These are phyloP conservation scores for Batillaria attramentaria DNA, from an alignment of 1,140 invertebrate genomes.

Conservation along the genomic window DNA sequence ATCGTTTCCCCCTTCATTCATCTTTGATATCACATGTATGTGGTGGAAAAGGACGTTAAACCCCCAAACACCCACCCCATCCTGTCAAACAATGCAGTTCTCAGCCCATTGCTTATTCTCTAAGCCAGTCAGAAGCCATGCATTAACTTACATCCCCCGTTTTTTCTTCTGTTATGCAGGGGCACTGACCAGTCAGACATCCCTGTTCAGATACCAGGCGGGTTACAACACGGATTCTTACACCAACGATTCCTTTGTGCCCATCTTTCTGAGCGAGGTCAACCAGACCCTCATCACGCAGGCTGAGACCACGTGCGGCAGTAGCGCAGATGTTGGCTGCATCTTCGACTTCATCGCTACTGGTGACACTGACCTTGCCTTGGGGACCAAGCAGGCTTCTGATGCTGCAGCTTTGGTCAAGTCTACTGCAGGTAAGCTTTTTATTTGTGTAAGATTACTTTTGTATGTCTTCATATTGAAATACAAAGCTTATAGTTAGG, in stretches of 20 bases:
- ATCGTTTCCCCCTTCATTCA: background rate
- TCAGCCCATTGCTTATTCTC: background rate
- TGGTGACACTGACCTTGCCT: slow-evolving; percentile 18
- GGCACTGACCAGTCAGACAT: slow-evolving; percentile 6
- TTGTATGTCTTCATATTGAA: too few species aligned
- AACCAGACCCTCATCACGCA: slow-evolving; percentile 11
- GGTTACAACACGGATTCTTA: slow-evolving; percentile 14
- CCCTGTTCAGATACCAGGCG: slow-evolving; percentile 26
- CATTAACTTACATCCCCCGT: background rate
- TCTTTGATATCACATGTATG: background rate
- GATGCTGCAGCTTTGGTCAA: background rate
- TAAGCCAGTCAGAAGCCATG: background rate
- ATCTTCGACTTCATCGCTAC: slow-evolving; percentile 42
- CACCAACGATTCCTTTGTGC: slow-evolving; percentile 34
- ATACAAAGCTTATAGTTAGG: too few species aligned
- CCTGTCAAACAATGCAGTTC: too few species aligned
- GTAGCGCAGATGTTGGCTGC: slow-evolving; percentile 4
- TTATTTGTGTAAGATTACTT: too few species aligned
- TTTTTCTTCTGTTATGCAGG: slow-evolving; percentile 25
- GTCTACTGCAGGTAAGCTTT: slow-evolving; percentile 12
- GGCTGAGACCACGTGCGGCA: slow-evolving; percentile 33
- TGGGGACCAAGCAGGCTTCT: background rate
- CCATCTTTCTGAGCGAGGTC: slow-evolving; percentile 40
- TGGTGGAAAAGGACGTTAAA: background rate
- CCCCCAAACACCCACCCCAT: too few species aligned